A percentile compares a stretch with the other conserved stretches of the same genome.
These are phyloP conservation scores for Peromyscus leucopus DNA, from an alignment of 2,113 vertebrate genomes.

Conservation along the genomic window DNA sequence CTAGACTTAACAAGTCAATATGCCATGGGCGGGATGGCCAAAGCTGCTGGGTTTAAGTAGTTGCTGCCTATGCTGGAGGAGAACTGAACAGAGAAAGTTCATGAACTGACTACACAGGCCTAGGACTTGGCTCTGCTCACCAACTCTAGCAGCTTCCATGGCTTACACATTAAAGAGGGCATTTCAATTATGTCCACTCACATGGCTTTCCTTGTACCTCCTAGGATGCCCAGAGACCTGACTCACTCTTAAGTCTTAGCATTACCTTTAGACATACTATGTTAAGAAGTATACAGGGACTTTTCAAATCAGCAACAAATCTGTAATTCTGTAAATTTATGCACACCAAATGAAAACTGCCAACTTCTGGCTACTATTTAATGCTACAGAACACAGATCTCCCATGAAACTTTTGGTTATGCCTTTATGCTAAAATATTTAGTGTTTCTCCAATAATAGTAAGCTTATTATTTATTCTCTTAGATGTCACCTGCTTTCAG, in stretches of 20 bases:
- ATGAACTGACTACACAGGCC: neutral
- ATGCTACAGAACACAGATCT: neutral
- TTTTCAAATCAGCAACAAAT: neutral
- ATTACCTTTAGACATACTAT: neutral
- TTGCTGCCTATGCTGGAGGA: neutral
- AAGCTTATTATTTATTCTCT: constrained; percentile 26
- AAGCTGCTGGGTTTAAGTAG: neutral
- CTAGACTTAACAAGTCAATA: neutral
- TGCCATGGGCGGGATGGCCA: neutral
- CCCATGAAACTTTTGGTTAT: neutral
- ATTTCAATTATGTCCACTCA: neutral
- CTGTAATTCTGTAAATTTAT: neutral
- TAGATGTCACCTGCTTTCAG: constrained; percentile 36
- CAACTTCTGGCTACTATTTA: neutral
- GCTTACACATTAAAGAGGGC: neutral
- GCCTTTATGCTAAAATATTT: neutral
- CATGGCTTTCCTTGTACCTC: neutral
- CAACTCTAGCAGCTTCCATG: neutral
- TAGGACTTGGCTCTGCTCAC: neutral
- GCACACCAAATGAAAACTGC: neutral
- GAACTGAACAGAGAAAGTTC: neutral
- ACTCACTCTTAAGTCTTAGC: neutral
- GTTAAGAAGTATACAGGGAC: neutral
- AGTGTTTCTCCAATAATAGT: neutral
- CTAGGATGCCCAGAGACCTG: neutral